Evolutionary conservation across 2,113 vertebrate genomes (phyloP), one percentile per base, ranked within the genome.

Genomic region (Ivindomyrus marchei): DNA sequence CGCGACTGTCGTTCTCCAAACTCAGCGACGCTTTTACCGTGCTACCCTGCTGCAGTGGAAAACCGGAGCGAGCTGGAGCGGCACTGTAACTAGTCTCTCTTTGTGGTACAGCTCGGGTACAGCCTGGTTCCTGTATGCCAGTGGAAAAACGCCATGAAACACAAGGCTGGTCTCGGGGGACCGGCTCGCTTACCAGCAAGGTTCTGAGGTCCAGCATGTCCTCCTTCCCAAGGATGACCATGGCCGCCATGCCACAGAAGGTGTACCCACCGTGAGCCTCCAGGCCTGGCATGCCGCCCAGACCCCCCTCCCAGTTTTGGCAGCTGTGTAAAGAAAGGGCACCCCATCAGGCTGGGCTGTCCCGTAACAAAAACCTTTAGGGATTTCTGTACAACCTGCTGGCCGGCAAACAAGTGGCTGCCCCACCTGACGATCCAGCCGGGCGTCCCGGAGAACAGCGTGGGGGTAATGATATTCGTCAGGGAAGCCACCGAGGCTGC

Each of bases 261-360:
- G 97, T 98, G 93, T 99, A 99, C 1, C 98, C 98, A 0, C 98
- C 98, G 0, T 99, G 98, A 0, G 98, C 98, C 93, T 99, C 98
- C 96, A 99, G 95, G 45, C 98, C 98, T 0, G 98, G 98, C 88
- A 98, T 97, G 0, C 98, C 98, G 0, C 98, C 98, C 0, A 99
- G 96, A 89, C 98, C 98, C 0, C 98, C 98, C 91, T 99, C 98
- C 98, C 98, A 99, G 92, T 99, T 99, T 95, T 99, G 98, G 95
- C 98, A 99, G 91, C 98, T 99, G 91, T 21, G 90, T 39, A 46
- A 15, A 56, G 19, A 88, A 17, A 89, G 7, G 8, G 39, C 56
- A 19, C 13, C 46, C 17, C 19, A 52, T 4, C 4, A n/a, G 36
- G 11, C 15, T 15, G n/a, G 13, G 31, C n/a, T 27, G 1, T 50